Evolutionary conservation across 2,113 vertebrate species (phyloP).

Genomic region (Entelurus aequoreus): DNA sequence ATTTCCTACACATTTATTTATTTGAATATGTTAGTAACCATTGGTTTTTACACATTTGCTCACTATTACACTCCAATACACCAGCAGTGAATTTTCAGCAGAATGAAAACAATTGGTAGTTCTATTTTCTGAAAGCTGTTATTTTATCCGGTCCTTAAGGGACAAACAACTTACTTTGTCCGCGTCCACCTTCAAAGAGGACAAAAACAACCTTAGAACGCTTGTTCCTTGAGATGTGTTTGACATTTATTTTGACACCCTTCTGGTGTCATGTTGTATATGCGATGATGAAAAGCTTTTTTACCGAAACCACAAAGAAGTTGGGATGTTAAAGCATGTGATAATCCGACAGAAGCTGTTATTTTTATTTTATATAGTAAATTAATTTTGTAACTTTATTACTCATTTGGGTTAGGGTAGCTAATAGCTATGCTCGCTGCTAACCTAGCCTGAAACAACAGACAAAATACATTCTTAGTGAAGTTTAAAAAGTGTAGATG

Average conservation of each 20-base stretch:
- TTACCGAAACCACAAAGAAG: no score
- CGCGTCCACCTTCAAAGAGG: conserved; percentile 39
- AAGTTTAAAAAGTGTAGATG: no score
- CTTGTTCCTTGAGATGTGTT: conserved; percentile 24
- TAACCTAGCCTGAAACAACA: no score
- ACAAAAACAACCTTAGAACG: conserved; percentile 33
- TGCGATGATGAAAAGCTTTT: no score
- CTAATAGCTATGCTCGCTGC: no score
- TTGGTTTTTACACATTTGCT: background rate
- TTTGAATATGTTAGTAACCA: background rate
- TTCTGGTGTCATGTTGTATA: background rate
- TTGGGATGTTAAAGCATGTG: no score
- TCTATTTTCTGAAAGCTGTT: conserved; percentile 28
- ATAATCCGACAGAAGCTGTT: no score
- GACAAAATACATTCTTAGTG: no score
- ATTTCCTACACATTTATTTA: background rate
- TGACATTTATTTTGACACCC: conserved; percentile 14
- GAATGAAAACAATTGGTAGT: background rate
- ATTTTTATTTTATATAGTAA: no score
- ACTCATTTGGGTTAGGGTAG: no score
- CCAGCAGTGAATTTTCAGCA: no score
- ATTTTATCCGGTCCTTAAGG: conserved; percentile 48
- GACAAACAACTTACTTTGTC: conserved; percentile 63
- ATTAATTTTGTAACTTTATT: no score
- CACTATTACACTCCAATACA: conserved; percentile 13